Conservation (phyloP, 2,888 invertebrate genomes). For the Drosophila birchii region DNA sequence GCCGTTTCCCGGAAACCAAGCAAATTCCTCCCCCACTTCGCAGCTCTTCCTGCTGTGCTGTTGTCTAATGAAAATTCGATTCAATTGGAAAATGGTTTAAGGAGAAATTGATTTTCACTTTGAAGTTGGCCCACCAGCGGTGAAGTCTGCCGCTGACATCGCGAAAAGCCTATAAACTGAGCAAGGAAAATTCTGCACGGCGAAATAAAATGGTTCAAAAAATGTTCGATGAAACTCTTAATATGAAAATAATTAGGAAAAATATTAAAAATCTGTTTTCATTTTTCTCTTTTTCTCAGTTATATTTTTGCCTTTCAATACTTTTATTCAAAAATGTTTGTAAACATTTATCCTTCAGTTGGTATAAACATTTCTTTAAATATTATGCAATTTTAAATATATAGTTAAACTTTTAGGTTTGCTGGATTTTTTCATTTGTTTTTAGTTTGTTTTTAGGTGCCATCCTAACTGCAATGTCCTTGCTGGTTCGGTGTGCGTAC, state of each 20-base stretch:
- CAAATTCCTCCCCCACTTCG: conserved; percentile 8
- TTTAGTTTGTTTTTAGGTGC: conserved; percentile 4
- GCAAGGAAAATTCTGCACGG: neutral
- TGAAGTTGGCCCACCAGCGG: conserved; percentile 45
- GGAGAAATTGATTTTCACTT: conserved; percentile 67
- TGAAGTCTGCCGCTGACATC: conserved; percentile 50
- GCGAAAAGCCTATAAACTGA: conserved; percentile 6
- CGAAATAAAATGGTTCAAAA: too few relatives aligned
- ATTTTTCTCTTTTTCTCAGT: neutral
- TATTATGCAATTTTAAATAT: neutral
- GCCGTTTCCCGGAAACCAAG: conserved; percentile 37
- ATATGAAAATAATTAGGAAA: neutral
- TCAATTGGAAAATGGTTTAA: conserved; percentile 66
- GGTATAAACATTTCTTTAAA: neutral
- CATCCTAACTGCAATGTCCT: conserved; percentile 29
- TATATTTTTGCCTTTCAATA: too few relatives aligned
- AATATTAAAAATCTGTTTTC: neutral
- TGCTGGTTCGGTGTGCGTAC: conserved; percentile 33
- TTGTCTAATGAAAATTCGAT: conserved; percentile 67
- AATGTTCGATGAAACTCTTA: too few relatives aligned
- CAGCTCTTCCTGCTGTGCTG: conserved; percentile 29
- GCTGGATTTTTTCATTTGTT: neutral
- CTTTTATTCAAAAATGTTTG: neutral
- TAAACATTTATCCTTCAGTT: neutral
- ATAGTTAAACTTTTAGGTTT: neutral